Percentiles rank a stretch among this genome's conserved stretches.
phyloP scores from a whole-genome alignment of 1,140 invertebrate genomes.

The Anoplophora glabripennis region DNA sequence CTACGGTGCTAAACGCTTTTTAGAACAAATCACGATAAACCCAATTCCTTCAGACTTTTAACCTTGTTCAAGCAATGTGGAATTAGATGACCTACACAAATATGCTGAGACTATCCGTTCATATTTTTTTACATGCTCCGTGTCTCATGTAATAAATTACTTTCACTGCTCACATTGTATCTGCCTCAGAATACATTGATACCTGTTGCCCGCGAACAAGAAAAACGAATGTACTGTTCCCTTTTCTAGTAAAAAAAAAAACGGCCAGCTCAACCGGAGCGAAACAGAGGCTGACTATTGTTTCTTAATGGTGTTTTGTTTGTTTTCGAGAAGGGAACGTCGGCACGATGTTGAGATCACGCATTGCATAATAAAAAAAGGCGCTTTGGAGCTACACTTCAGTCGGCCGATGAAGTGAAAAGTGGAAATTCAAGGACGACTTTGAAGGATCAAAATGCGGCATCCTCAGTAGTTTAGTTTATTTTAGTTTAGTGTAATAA shows the following conservation, averaged over 20 bases:
- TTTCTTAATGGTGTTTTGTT: conserved; percentile 21
- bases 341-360: conserved; percentile 21
- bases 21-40: too few relatives aligned
- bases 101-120: too few relatives aligned
- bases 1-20: too few relatives aligned
- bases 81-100: too few relatives aligned
- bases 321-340: conserved; percentile 14
- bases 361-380: conserved; percentile 25
- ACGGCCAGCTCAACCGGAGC: conserved; percentile 19
- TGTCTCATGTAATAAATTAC: too few relatives aligned
- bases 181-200: neutral
- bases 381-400: conserved; percentile 9
- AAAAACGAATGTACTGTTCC: neutral
- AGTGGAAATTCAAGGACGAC: conserved; percentile 13
- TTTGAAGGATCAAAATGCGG: neutral
- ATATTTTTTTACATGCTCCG: too few relatives aligned
- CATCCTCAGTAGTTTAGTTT: too few relatives aligned
- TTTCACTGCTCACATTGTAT: too few relatives aligned
- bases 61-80: too few relatives aligned
- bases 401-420: conserved; percentile 11
- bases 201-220: conserved; percentile 7
- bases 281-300: conserved; percentile 20
- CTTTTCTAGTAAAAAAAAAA: conserved; percentile 9
- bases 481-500: too few relatives aligned
- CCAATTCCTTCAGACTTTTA: too few relatives aligned